A percentile compares a stretch with the other conserved stretches of the same genome.
These are phyloP conservation scores for Molossus molossus DNA, from an alignment of 2,797 vertebrate species.

Conservation along the genomic window DNA sequence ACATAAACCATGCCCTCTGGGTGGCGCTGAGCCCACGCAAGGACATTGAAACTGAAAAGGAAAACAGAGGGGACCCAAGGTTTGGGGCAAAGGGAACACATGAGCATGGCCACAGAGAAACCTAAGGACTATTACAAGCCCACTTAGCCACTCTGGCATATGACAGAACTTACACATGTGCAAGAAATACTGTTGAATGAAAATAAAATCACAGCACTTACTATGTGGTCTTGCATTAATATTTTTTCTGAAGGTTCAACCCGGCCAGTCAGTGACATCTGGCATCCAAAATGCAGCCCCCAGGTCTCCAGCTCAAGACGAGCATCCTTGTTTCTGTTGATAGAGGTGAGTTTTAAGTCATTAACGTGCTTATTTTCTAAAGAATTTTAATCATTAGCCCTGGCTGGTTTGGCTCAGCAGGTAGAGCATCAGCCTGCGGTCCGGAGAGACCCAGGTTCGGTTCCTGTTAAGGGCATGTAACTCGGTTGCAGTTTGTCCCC, in stretches of 20 bases:
- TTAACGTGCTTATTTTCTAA: neutral
- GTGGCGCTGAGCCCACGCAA: neutral
- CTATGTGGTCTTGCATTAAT: constrained; percentile 76
- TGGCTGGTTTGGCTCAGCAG: too few relatives aligned
- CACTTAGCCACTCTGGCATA: neutral
- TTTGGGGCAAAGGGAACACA: neutral
- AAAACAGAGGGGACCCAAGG: neutral
- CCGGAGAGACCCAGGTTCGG: too few relatives aligned
- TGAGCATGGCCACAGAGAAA: neutral
- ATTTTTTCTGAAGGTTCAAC: constrained; percentile 81
- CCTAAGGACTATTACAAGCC: neutral
- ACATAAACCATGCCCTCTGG: neutral
- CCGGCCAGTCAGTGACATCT: constrained; percentile 84
- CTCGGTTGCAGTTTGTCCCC: too few relatives aligned
- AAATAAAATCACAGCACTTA: constrained; percentile 72
- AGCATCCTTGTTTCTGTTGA: constrained; percentile 84
- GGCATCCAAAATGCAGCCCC: constrained; percentile 78
- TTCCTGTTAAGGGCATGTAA: too few relatives aligned
- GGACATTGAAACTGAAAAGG: neutral
- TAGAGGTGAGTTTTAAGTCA: constrained; percentile 61
- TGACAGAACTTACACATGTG: neutral
- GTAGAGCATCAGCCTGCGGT: too few relatives aligned
- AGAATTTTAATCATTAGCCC: neutral
- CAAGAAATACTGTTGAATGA: neutral
- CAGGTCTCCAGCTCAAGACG: constrained; percentile 85